These are phyloP conservation scores for Blera fallax DNA, from an alignment of 2,888 invertebrate genomes.

Conservation along the genomic window DNA sequence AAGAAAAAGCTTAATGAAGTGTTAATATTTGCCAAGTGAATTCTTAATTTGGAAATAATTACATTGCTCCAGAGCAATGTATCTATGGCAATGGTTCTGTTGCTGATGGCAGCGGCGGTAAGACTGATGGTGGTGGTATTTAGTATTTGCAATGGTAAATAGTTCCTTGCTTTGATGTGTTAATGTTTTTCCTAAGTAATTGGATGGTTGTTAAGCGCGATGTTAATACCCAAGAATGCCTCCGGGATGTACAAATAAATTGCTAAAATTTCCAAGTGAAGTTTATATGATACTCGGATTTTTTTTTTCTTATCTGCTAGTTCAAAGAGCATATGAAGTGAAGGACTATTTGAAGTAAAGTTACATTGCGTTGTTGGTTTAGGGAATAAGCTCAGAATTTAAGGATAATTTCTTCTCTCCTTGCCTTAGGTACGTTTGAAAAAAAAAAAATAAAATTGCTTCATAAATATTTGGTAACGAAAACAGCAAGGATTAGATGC, in stretches of 20 bases:
- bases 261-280: neutral
- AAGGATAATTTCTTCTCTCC: no score
- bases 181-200: slow-evolving; percentile 31
- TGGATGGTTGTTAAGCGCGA: slow-evolving; percentile 11
- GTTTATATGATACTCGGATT: no score
- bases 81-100: neutral
- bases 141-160: slow-evolving; percentile 2
- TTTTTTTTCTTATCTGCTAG: neutral
- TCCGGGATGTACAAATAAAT: neutral
- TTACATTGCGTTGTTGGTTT: no score
- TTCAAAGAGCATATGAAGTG: neutral
- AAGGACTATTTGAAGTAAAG: neutral
- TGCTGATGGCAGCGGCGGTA: neutral
- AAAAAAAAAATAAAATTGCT: no score
- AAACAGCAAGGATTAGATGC: no score
- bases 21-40: slow-evolving; percentile 49
- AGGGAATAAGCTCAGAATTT: no score
- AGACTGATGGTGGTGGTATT: neutral
- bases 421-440: no score
- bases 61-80: neutral
- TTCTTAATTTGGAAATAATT: slow-evolving; percentile 39
- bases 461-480: no score
- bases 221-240: neutral
- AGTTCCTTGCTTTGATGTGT: slow-evolving; percentile 28
- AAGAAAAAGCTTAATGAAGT: slow-evolving; percentile 25